Evolutionary conservation across 1,140 invertebrate species (phyloP).

Genomic region (Belonocnema kinseyi): DNA sequence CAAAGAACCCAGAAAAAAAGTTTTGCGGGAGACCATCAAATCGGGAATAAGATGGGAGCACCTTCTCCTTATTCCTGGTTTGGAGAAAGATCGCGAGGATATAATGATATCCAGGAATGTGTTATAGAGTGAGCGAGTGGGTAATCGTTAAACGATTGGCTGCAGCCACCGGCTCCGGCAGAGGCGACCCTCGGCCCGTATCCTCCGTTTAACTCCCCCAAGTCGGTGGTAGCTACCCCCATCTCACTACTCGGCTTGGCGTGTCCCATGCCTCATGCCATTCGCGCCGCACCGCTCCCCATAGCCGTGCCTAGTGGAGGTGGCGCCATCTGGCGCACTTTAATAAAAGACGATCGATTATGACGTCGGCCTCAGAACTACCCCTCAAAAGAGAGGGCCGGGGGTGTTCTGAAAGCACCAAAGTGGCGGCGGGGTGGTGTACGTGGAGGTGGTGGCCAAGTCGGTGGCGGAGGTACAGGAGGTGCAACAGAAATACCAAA

Average conservation of each 20-base stretch:
- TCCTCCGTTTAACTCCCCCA: conserved; percentile 55
- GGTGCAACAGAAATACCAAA: conserved; percentile 43
- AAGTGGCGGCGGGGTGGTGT: conserved; percentile 45
- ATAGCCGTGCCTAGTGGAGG: conserved; percentile 44
- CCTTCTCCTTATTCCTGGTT: background rate
- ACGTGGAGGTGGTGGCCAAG: conserved; percentile 45
- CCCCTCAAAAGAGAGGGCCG: conserved; percentile 47
- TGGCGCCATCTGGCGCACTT: conserved; percentile 74
- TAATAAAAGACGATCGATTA: conserved; percentile 77
- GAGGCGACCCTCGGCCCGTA: conserved; percentile 40
- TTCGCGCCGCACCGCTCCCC: conserved; percentile 45
- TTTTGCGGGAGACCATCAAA: background rate
- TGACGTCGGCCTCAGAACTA: conserved; percentile 72
- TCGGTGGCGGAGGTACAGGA: conserved; percentile 46
- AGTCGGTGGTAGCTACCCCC: conserved; percentile 45
- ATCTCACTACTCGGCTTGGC: conserved; percentile 52
- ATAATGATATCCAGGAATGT: conserved; percentile 65
- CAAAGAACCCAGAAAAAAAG: background rate
- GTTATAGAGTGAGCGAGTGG: conserved; percentile 68
- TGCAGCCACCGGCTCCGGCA: conserved; percentile 50
- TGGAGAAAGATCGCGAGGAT: conserved; percentile 41
- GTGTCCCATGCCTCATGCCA: conserved; percentile 49
- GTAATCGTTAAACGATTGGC: conserved; percentile 75
- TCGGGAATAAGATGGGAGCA: background rate
- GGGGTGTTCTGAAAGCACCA: conserved; percentile 42